These are phyloP conservation scores for Heliocidaris erythrogramma DNA, from an alignment of 35 echinoderm and acorn worm genomes.

Conservation along the genomic window DNA sequence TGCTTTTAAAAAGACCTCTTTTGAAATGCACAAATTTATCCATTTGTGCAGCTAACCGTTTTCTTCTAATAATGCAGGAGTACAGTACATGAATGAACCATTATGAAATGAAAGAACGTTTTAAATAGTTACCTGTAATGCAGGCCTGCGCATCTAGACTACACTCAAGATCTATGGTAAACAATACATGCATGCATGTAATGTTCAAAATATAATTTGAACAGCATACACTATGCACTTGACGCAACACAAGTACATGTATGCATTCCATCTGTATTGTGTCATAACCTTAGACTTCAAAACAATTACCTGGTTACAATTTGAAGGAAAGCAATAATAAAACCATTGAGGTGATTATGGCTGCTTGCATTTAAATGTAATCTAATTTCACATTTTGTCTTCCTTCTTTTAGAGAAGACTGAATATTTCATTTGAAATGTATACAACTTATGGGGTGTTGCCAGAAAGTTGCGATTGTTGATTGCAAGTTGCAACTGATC, in stretches of 20 bases:
- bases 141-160: too few species aligned
- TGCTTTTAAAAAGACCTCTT: too few species aligned
- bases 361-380: neutral
- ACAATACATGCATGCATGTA: neutral
- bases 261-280: neutral
- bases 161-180: neutral
- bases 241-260: neutral
- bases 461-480: too few species aligned
- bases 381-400: neutral
- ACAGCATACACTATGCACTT: neutral
- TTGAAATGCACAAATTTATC: too few species aligned
- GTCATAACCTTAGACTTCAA: neutral
- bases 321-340: slow-evolving; percentile 5
- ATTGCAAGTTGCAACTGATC: too few species aligned
- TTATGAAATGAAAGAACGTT: too few species aligned
- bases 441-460: too few species aligned
- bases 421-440: neutral
- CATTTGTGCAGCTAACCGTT: too few species aligned
- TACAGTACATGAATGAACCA: too few species aligned
- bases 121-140: too few species aligned
- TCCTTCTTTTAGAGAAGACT: neutral
- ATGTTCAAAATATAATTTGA: neutral
- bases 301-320: neutral
- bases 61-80: too few species aligned
- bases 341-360: neutral